Conservation (phyloP, 2,113 vertebrate species). For the Xiphorhynchus elegans region DNA sequence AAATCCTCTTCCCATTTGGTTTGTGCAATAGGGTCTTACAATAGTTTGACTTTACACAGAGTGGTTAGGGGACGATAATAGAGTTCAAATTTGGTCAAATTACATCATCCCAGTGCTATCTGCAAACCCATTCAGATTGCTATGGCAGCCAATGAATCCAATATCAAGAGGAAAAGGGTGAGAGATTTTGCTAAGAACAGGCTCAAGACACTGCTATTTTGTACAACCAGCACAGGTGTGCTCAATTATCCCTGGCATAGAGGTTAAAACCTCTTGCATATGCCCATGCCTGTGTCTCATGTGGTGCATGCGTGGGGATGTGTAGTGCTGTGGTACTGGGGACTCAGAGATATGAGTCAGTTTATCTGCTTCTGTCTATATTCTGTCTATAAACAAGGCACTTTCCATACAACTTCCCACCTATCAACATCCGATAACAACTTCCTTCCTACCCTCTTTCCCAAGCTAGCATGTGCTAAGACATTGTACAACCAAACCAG, state of each 20-base stretch:
- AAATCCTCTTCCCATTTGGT: not conserved
- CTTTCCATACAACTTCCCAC: not conserved
- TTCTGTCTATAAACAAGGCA: not conserved
- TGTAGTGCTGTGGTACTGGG: not conserved
- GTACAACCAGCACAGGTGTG: not conserved
- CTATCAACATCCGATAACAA: conserved; percentile 6
- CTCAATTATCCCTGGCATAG: not conserved
- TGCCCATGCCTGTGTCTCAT: not conserved
- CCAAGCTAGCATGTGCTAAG: conserved; percentile 3
- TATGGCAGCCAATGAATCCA: not conserved
- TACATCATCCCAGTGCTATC: not conserved
- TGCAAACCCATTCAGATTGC: not conserved
- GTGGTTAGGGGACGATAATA: not conserved
- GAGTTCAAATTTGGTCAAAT: not conserved
- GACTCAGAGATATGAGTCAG: not conserved
- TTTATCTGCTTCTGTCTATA: not conserved
- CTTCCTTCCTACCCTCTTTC: conserved; percentile 36
- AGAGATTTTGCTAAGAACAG: not conserved
- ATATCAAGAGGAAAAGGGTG: not conserved
- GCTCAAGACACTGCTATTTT: not conserved
- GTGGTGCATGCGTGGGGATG: not conserved
- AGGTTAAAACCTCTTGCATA: not conserved
- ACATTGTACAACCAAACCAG: conserved; percentile 40
- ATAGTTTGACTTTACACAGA: not conserved
- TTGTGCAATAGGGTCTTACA: not conserved